Conservation (phyloP, 2,888 invertebrate genomes). For the Punctoribates punctum region DNA sequence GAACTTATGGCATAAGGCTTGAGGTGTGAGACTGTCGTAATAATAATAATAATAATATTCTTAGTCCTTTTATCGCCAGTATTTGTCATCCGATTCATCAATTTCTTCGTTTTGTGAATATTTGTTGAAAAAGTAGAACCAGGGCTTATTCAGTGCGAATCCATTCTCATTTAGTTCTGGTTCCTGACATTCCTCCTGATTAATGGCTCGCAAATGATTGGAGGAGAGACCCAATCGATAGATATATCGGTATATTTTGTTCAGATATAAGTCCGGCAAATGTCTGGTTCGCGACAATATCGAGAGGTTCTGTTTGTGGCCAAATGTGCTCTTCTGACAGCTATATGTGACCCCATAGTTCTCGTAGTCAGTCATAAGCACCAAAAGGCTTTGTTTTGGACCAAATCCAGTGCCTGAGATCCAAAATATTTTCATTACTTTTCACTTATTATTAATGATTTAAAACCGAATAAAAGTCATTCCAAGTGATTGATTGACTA, state of each 20-base stretch:
- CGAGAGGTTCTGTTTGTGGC: slow-evolving; percentile 1
- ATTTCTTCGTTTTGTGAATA: background rate
- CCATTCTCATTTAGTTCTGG: slow-evolving; percentile 27
- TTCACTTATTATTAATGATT: too few relatives aligned
- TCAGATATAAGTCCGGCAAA: background rate
- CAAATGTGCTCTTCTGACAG: slow-evolving; percentile 13
- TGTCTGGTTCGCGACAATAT: background rate
- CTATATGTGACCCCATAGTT: slow-evolving; percentile 35
- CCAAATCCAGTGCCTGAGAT: background rate
- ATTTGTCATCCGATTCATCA: slow-evolving; percentile 24
- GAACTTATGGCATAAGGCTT: too few relatives aligned
- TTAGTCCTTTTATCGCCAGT: background rate
- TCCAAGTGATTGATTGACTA: too few relatives aligned
- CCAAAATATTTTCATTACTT: background rate
- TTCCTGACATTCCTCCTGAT: slow-evolving; percentile 22
- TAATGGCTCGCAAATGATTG: slow-evolving; percentile 8
- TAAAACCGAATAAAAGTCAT: too few relatives aligned
- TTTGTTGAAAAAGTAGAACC: slow-evolving; percentile 3
- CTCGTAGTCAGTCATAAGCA: slow-evolving; percentile 27
- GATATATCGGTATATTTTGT: slow-evolving; percentile 33
- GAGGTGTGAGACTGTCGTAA: background rate
- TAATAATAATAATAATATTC: background rate
- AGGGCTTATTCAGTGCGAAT: slow-evolving; percentile 33
- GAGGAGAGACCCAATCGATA: slow-evolving; percentile 12
- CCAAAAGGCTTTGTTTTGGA: background rate